phyloP scores from a whole-genome alignment of 2,888 invertebrate genomes.

The Incurvaria masculella region DNA sequence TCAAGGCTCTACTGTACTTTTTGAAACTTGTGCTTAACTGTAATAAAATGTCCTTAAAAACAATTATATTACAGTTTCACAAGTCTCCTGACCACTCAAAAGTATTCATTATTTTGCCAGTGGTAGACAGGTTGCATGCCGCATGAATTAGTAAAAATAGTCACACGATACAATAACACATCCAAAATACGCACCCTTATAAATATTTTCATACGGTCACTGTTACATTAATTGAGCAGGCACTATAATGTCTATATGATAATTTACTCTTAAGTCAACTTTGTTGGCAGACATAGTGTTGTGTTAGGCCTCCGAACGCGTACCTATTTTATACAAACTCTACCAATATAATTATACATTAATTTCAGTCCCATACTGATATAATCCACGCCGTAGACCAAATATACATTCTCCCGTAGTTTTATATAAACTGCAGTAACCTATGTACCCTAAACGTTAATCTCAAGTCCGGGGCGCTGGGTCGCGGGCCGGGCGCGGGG shows the following conservation, averaged over 20 bases:
- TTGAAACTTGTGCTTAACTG: too few species aligned
- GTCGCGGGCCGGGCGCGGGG: conserved; percentile 18
- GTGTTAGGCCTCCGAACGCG: background rate
- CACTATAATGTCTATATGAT: conserved; percentile 38
- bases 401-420: background rate
- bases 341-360: conserved; percentile 11
- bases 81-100: too few species aligned
- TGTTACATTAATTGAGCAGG: conserved; percentile 42
- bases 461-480: conserved; percentile 30
- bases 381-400: conserved; percentile 2
- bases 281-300: conserved; percentile 47
- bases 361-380: conserved; percentile 12
- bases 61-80: too few species aligned
- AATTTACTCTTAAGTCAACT: conserved; percentile 44
- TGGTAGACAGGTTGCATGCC: too few species aligned
- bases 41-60: too few species aligned
- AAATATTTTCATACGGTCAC: background rate
- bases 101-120: too few species aligned
- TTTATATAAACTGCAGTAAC: background rate
- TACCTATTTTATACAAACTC: conserved; percentile 9
- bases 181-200: too few species aligned
- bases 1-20: too few species aligned
- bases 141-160: too few species aligned
- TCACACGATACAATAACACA: too few species aligned
- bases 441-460: conserved; percentile 31